These are phyloP conservation scores for Diacarnus erythraeanus DNA, from an alignment of 37 sponge, comb jelly and placozoan genomes.

Conservation along the genomic window DNA sequence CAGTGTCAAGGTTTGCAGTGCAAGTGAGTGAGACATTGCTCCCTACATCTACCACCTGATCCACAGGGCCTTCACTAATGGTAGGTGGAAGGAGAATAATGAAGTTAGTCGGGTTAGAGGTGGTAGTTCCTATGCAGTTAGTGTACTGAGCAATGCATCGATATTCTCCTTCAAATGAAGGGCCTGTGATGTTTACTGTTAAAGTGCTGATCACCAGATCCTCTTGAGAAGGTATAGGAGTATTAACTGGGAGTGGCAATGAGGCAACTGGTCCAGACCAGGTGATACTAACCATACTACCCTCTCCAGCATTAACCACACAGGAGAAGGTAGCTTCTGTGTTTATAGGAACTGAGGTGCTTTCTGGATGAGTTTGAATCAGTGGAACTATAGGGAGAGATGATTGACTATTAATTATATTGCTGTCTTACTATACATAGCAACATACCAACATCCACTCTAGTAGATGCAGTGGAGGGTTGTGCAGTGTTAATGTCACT, in stretches of 20 bases:
- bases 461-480: too few species aligned
- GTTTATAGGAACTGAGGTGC: neutral
- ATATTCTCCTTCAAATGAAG: neutral
- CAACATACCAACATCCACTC: too few species aligned
- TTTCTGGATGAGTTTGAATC: neutral
- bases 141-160: neutral
- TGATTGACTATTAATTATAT: too few species aligned
- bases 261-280: constrained; percentile 24
- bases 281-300: neutral
- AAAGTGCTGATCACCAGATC: neutral
- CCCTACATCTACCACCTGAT: neutral
- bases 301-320: constrained; percentile 14
- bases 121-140: neutral
- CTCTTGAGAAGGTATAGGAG: neutral
- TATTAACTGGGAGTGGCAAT: neutral
- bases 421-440: too few species aligned
- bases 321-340: constrained; percentile 25
- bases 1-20: too few species aligned
- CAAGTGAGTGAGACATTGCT: constrained; percentile 1
- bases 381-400: neutral
- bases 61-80: neutral
- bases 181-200: neutral
- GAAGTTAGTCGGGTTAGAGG: neutral
- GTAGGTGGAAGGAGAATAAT: neutral
- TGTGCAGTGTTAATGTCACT: too few species aligned